Percentiles rank a stretch among this genome's conserved stretches.
phyloP scores from a whole-genome alignment of 2,113 vertebrate species.

The Ptilorrhoa leucosticta region DNA sequence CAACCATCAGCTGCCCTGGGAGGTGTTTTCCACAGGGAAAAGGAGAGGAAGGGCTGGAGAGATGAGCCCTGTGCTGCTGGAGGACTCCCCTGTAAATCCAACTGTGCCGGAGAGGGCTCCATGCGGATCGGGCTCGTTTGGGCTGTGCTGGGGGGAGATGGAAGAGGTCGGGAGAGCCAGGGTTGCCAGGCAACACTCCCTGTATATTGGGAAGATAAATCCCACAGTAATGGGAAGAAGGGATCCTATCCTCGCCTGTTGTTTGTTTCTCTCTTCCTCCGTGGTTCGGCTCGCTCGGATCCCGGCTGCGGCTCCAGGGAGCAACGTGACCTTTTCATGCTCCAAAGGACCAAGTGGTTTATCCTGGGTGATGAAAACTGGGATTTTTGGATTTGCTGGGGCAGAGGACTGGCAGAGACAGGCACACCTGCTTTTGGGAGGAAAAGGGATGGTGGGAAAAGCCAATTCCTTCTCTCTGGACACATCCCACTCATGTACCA shows the following conservation, averaged over 20 bases:
- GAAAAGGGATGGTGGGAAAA: not conserved
- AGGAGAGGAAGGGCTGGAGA: not conserved
- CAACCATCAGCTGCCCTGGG: not conserved
- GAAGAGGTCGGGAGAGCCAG: not conserved
- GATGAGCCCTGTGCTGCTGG: fast-evolving
- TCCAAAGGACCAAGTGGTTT: not conserved
- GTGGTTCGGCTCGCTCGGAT: not conserved
- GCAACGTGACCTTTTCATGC: not conserved
- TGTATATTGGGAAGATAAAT: conserved; percentile 42
- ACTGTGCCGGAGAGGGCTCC: not conserved
- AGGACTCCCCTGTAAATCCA: not conserved
- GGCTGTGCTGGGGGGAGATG: conserved; percentile 1
- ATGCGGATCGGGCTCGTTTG: not conserved
- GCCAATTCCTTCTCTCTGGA: not conserved
- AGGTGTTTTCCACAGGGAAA: not conserved
- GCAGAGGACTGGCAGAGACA: not conserved
- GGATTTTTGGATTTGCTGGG: not conserved
- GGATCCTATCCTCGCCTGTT: not conserved
- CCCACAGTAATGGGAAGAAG: conserved; percentile 31
- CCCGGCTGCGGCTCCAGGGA: not conserved
- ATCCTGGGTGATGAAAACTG: not conserved
- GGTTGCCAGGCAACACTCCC: conserved; percentile 61
- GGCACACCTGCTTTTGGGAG: not conserved
- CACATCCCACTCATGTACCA: not conserved
- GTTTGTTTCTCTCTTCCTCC: not conserved